Base-by-base conservation (phyloP, 2,797 vertebrate species). In the Synanceia verrucosa region DNA sequence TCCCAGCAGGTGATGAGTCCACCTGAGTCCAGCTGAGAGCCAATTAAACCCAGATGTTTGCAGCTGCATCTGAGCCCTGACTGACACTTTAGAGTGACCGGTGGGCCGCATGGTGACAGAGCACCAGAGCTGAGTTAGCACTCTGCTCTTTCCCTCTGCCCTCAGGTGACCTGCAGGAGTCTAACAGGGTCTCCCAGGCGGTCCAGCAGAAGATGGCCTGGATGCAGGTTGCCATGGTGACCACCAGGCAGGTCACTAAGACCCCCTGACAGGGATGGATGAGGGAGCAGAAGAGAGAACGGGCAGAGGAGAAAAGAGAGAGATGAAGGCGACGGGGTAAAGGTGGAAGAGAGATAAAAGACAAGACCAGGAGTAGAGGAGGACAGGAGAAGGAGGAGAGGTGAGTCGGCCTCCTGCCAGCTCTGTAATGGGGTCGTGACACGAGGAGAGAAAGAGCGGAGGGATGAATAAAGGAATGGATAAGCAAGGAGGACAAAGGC, bases 401-500 rank as follows among this genome's bases (percentile, higher is more conserved):
- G 73, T 58, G 77, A 82, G 72, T 31, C 23, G 77, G 83, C 81
- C 81, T 89, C 88, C 91, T 85, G 87, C 48, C 69, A 68, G 70
- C 31, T 79, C 81, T 65, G 81, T 85, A 91, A 92, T 91, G 85
- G 69, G 81, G 83, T 82, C 81, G 36, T 52, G 58, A 85, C 82
- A 71, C 47, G 47, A 84, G 74, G 52, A 78, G 71, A 67, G 39
- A 41, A 12, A 13, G 41, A 24, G 60, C 6, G 37, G 43, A 65
- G 6, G 69, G 44, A 84, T 50, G 59, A 28, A 70, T 65, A 47
- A 65, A 50, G 58, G 16, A 59, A 56, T 16, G 44, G 74, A 75
- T 33, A 31, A 46, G n/a, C 2, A 34, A 28, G 41, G 2, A 68
- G 65, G 53, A 62, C 59, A 47, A 62, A 73, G 48, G 33, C 16